Percentiles rank a stretch among this genome's conserved stretches.
phyloP scores from a whole-genome alignment of 2,888 invertebrate genomes.

The Eulithis prunata region DNA sequence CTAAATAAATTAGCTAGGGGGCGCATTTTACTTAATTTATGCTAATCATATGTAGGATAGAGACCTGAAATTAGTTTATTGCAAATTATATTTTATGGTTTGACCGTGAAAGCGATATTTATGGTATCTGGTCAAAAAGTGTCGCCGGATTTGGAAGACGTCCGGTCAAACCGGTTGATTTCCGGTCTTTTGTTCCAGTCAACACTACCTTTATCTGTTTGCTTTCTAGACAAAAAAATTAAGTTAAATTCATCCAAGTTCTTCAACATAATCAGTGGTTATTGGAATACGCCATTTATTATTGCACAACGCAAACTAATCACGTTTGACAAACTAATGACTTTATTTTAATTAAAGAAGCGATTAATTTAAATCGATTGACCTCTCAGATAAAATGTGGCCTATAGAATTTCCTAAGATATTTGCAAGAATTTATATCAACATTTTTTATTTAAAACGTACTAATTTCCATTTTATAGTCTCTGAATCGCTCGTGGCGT shows the following conservation, averaged over 20 bases:
- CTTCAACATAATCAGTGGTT: not conserved
- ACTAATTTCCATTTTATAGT: constrained; percentile 5
- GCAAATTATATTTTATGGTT: not conserved
- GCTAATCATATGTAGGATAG: not conserved
- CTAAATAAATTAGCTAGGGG: no score
- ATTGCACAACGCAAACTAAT: constrained; percentile 33
- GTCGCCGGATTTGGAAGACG: constrained; percentile 20
- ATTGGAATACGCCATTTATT: constrained; percentile 15
- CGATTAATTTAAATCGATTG: constrained; percentile 19
- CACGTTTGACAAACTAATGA: constrained; percentile 31
- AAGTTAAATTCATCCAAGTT: not conserved
- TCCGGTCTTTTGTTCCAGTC: constrained; percentile 15
- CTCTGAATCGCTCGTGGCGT: no score
- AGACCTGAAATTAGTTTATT: not conserved
- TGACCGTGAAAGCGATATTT: constrained; percentile 24
- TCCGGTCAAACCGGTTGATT: constrained; percentile 16
- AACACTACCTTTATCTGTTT: constrained; percentile 6
- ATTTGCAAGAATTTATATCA: constrained; percentile 23
- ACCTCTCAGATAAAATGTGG: constrained; percentile 32
- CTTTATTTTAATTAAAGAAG: constrained; percentile 30
- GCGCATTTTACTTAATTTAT: no score
- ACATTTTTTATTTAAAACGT: constrained; percentile 5
- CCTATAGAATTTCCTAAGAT: constrained; percentile 24
- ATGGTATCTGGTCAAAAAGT: constrained; percentile 11
- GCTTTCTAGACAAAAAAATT: not conserved